Conservation (phyloP, 2,113 vertebrate species). For the Hypanus sabinus region DNA sequence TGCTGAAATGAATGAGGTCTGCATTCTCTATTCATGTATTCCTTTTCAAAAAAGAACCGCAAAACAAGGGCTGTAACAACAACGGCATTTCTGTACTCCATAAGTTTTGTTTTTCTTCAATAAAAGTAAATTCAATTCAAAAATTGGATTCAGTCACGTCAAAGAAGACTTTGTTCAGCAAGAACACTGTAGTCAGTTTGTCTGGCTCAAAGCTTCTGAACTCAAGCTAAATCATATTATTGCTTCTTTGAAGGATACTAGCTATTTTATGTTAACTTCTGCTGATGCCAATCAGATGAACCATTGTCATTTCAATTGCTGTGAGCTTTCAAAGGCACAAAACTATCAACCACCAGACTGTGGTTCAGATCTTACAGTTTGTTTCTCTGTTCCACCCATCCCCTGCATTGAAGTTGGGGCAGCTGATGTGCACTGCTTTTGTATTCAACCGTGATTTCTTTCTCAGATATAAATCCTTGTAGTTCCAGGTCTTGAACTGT, state of each 20-base stretch:
- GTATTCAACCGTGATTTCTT: not conserved
- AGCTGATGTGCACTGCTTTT: not conserved
- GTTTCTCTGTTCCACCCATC: not conserved
- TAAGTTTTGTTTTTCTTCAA: not conserved
- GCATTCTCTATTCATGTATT: not conserved
- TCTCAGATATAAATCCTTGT: not conserved
- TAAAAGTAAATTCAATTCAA: slow-evolving; percentile 5
- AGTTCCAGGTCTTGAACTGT: not conserved
- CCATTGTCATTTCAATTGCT: slow-evolving; percentile 12
- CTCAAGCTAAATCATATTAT: slow-evolving; percentile 13
- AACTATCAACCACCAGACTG: not conserved
- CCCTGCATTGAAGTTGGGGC: not conserved
- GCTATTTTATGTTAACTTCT: not conserved
- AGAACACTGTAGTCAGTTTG: slow-evolving; percentile 4
- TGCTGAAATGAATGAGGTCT: not conserved
- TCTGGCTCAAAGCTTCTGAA: slow-evolving; percentile 9
- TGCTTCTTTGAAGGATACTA: not conserved
- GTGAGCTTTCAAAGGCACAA: not conserved
- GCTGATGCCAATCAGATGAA: not conserved
- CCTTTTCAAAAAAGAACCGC: not conserved
- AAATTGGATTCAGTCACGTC: not conserved
- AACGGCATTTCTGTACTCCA: not conserved
- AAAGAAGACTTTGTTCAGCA: not conserved
- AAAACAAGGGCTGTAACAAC: not conserved
- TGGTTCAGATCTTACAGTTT: not conserved